These are phyloP conservation scores for Argyra leucocephala DNA, from an alignment of 2,888 invertebrate species.

Conservation along the genomic window DNA sequence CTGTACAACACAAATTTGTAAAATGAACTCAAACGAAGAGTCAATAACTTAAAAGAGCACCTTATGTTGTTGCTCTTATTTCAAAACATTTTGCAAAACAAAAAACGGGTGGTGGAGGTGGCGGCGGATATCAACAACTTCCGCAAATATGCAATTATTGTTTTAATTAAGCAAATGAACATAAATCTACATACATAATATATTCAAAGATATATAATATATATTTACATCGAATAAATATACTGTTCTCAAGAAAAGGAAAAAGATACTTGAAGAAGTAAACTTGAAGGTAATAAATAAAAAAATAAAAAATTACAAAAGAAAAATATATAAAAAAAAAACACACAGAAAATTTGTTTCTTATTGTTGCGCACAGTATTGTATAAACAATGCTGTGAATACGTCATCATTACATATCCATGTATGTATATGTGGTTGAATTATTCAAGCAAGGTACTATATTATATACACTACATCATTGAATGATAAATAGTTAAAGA, in stretches of 20 bases:
- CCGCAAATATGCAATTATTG: slow-evolving; percentile 1
- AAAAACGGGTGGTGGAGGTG: not conserved
- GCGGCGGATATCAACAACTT: not conserved
- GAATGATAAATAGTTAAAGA: too few relatives aligned
- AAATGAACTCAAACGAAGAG: too few relatives aligned
- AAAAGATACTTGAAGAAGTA: not conserved
- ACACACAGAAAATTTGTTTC: too few relatives aligned
- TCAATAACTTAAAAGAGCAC: not conserved
- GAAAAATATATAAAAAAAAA: not conserved
- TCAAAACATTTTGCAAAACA: too few relatives aligned
- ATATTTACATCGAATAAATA: not conserved
- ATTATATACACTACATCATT: too few relatives aligned
- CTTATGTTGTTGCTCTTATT: not conserved
- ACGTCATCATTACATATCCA: too few relatives aligned
- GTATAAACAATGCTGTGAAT: too few relatives aligned
- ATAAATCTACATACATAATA: not conserved
- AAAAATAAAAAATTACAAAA: not conserved
- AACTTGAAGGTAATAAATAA: not conserved
- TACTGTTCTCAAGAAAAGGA: not conserved
- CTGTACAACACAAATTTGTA: too few relatives aligned
- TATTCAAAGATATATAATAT: not conserved
- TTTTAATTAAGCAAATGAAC: not conserved
- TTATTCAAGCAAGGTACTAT: too few relatives aligned
- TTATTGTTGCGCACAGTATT: too few relatives aligned
- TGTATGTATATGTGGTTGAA: too few relatives aligned